These are phyloP conservation scores for Brachyalestes nurse DNA, from an alignment of 2,797 vertebrate genomes.

Conservation along the genomic window DNA sequence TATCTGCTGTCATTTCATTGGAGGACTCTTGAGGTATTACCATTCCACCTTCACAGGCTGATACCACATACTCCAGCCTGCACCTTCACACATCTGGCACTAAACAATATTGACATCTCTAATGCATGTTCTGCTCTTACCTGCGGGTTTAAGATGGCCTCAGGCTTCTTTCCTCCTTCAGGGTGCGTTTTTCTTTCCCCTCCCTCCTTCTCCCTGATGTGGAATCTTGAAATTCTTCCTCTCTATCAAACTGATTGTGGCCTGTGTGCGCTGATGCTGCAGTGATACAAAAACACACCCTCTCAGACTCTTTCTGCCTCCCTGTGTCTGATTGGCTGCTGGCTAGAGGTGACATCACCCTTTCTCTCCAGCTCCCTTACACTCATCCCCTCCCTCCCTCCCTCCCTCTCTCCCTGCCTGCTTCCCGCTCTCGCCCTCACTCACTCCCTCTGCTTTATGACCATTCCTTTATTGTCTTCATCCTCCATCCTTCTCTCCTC, in stretches of 20 bases:
- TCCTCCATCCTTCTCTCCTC: conserved; percentile 41
- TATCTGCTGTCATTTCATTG: not conserved
- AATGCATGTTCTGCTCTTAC: conserved; percentile 66
- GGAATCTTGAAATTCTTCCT: conserved; percentile 69
- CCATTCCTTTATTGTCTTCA: conserved; percentile 74
- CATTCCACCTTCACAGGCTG: not conserved
- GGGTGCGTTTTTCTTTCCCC: conserved; percentile 56
- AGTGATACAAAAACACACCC: conserved; percentile 85
- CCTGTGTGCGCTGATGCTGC: conserved; percentile 82
- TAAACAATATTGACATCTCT: conserved; percentile 25
- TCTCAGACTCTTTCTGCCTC: conserved; percentile 71
- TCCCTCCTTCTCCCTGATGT: conserved; percentile 62
- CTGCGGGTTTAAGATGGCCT: conserved; percentile 58
- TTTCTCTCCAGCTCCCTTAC: conserved; percentile 50
- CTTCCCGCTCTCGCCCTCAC: conserved; percentile 44
- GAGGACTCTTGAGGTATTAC: not conserved
- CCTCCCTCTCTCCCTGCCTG: conserved; percentile 18
- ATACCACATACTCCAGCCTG: not conserved
- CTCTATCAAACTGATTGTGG: conserved; percentile 77
- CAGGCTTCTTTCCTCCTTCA: conserved; percentile 56
- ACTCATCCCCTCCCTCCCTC: conserved; percentile 20
- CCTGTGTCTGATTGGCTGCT: conserved; percentile 76
- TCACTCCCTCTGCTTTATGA: conserved; percentile 67
- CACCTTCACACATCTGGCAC: conserved; percentile 11
- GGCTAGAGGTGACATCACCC: conserved; percentile 82